phyloP scores from a whole-genome alignment of 2,113 vertebrate genomes.

The Nyctibius bracteatus region DNA sequence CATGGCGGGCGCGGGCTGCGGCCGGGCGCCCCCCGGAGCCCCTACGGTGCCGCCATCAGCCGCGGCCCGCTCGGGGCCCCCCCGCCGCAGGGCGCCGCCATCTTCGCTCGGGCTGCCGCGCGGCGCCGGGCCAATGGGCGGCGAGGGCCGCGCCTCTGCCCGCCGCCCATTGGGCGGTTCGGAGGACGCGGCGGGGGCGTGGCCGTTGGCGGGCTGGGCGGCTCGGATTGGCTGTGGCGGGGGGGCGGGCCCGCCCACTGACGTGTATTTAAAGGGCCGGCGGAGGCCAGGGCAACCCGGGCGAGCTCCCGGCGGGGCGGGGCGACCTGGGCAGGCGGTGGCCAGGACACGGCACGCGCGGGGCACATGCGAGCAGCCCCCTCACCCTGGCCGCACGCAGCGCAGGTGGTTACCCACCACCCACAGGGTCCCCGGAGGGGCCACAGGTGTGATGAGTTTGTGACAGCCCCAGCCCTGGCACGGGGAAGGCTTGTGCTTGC shows the following conservation, averaged over 20 bases:
- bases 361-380: too few species aligned
- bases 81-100: background rate
- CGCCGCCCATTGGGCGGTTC: conserved; percentile 59
- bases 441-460: accelerated
- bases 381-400: too few species aligned
- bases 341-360: too few species aligned
- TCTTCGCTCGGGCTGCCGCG: background rate
- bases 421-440: accelerated
- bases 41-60: background rate
- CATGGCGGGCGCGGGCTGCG: too few species aligned
- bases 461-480: background rate
- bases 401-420: accelerated
- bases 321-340: too few species aligned
- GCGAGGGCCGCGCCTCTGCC: accelerated
- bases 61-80: background rate
- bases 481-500: accelerated
- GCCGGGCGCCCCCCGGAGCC: too few species aligned
- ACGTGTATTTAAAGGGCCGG: background rate
- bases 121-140: conserved; percentile 1
- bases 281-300: background rate
- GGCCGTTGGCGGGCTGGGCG: background rate
- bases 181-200: conserved; percentile 13
- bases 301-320: too few species aligned
- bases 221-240: background rate
- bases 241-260: background rate